Evolutionary conservation across 1,140 invertebrate species (phyloP).

Genomic region (Leptinotarsa defecta): DNA sequence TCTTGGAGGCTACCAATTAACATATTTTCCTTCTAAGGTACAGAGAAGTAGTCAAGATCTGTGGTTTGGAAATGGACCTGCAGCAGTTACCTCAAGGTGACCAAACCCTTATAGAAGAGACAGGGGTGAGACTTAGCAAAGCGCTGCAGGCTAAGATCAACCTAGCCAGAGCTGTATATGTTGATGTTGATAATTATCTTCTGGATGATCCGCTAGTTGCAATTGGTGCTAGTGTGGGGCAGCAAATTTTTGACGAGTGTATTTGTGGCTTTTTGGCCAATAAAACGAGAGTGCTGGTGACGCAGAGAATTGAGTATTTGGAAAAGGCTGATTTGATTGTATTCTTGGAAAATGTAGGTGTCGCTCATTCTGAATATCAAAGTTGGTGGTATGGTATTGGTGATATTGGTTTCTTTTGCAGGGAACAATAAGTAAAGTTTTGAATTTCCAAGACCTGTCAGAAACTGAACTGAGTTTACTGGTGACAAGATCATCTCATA

Average conservation of each 20-base stretch:
- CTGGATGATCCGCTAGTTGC: conserved; percentile 85
- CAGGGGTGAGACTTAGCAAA: conserved; percentile 72
- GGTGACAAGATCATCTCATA: not conserved
- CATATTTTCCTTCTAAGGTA: conserved; percentile 51
- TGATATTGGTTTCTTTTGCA: not conserved
- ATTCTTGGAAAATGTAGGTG: conserved; percentile 72
- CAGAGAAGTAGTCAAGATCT: conserved; percentile 65
- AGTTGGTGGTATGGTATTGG: not conserved
- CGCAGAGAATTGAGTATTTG: conserved; percentile 81
- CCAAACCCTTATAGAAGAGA: conserved; percentile 76
- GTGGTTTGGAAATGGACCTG: conserved; percentile 73
- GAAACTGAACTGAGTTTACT: not conserved
- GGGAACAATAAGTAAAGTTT: conserved; percentile 11
- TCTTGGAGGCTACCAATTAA: not conserved
- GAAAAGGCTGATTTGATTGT: conserved; percentile 72
- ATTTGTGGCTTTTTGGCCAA: conserved; percentile 59
- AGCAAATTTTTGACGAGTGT: conserved; percentile 72
- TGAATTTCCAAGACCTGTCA: conserved; percentile 9
- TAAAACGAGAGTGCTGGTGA: conserved; percentile 74
- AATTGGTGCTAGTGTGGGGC: conserved; percentile 74
- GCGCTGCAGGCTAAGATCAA: conserved; percentile 72
- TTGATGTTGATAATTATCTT: conserved; percentile 78
- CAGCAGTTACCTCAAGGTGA: conserved; percentile 67
- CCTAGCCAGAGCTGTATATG: conserved; percentile 69
- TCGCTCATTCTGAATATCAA: not conserved